phyloP scores from a whole-genome alignment of 2,888 invertebrate genomes.

The Cryptus viduatorius region DNA sequence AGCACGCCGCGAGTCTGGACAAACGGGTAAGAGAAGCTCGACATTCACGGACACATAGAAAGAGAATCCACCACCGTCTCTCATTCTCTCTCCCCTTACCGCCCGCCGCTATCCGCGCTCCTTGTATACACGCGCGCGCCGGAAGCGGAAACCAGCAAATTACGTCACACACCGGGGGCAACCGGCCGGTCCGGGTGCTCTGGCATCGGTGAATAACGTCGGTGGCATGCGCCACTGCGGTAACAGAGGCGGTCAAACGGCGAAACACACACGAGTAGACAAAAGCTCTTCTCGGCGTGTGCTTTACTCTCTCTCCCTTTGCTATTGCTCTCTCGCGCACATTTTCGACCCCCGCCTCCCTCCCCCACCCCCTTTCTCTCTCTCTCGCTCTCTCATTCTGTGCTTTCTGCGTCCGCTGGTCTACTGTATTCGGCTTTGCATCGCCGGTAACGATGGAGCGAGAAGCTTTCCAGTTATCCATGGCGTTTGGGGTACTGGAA shows the following conservation, averaged over 20 bases:
- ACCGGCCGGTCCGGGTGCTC: conserved; percentile 31
- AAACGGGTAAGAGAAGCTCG: conserved; percentile 40
- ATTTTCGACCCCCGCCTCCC: conserved; percentile 8
- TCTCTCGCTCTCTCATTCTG: conserved; percentile 26
- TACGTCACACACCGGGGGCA: conserved; percentile 74
- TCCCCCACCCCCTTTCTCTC: background rate
- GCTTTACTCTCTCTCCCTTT: conserved; percentile 23
- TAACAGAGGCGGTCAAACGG: conserved; percentile 70
- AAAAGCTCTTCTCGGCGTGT: conserved; percentile 67
- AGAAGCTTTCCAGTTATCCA: conserved; percentile 39
- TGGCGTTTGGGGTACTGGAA: conserved; percentile 27
- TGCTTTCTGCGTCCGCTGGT: conserved; percentile 23
- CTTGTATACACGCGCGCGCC: conserved; percentile 34
- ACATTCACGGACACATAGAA: conserved; percentile 52
- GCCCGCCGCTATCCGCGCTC: background rate
- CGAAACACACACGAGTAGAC: conserved; percentile 69
- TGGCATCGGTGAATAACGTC: conserved; percentile 73
- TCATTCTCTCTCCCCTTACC: conserved; percentile 8
- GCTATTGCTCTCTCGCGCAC: conserved; percentile 45
- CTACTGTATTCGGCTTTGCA: conserved; percentile 25
- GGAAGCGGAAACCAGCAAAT: conserved; percentile 80
- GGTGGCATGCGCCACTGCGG: conserved; percentile 72
- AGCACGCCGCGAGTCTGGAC: conserved; percentile 13
- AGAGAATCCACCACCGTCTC: conserved; percentile 60
- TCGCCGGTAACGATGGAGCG: conserved; percentile 18